Conservation (phyloP, 2,888 invertebrate genomes). For the Nymphalis c-album region DNA sequence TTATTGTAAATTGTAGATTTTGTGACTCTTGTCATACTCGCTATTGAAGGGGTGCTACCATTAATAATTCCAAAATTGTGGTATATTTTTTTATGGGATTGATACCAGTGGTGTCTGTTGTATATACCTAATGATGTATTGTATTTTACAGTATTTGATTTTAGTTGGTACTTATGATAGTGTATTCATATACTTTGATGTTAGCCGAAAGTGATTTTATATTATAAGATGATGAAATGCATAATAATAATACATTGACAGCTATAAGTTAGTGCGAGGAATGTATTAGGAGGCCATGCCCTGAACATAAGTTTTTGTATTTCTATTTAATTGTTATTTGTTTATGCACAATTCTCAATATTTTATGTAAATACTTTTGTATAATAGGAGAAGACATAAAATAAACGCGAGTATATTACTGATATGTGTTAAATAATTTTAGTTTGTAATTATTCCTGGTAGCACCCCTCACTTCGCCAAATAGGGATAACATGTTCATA, state of each 20-base stretch:
- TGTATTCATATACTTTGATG: conserved; percentile 77
- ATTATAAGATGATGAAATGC: conserved; percentile 76
- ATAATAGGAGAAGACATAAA: conserved; percentile 81
- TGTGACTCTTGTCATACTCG: conserved; percentile 83
- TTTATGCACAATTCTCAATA: conserved; percentile 83
- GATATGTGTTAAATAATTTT: conserved; percentile 81
- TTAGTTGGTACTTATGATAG: conserved; percentile 80
- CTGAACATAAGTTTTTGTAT: conserved; percentile 78
- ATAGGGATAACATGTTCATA: conserved; percentile 80
- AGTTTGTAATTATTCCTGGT: conserved; percentile 82
- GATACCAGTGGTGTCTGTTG: conserved; percentile 80
- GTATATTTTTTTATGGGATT: conserved; percentile 81
- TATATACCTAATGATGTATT: conserved; percentile 75
- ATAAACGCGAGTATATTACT: conserved; percentile 83
- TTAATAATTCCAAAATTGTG: conserved; percentile 80
- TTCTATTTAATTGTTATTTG: conserved; percentile 83
- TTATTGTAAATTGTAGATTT: conserved; percentile 79
- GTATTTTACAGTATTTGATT: conserved; percentile 80
- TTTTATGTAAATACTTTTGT: conserved; percentile 83
- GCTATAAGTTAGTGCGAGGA: conserved; percentile 74
- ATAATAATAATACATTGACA: conserved; percentile 80
- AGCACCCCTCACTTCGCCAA: conserved; percentile 81
- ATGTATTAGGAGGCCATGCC: conserved; percentile 77
- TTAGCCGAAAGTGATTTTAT: conserved; percentile 81
- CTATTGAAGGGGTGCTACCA: conserved; percentile 83